Conservation (phyloP, 2,113 vertebrate species). For the Stegostoma tigrinum region DNA sequence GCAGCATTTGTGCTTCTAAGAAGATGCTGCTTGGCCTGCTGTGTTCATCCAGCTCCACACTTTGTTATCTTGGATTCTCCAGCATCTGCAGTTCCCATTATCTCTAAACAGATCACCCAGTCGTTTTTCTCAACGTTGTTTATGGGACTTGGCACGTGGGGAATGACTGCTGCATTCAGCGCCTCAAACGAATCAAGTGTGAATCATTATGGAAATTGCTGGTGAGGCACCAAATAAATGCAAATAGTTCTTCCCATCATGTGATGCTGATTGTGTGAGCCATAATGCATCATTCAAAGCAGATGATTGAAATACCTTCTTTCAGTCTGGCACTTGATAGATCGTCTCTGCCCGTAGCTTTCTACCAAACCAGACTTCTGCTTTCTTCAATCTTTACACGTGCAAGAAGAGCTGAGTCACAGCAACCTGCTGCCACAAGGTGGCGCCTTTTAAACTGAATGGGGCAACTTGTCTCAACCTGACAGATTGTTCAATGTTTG, state of each 20-base stretch:
- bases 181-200: background rate
- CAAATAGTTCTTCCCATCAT: background rate
- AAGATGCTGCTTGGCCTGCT: too few relatives aligned
- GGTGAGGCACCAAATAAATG: background rate
- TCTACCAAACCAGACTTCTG: constrained; percentile 44
- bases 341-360: constrained; percentile 46
- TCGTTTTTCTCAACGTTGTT: too few relatives aligned
- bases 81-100: too few relatives aligned
- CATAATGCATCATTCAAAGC: constrained; percentile 38
- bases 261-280: too few relatives aligned
- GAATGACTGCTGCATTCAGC: background rate
- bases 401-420: constrained; percentile 50
- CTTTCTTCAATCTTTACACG: constrained; percentile 49
- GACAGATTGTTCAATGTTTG: too few relatives aligned
- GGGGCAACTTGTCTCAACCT: background rate
- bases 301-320: constrained; percentile 43
- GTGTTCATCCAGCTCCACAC: too few relatives aligned
- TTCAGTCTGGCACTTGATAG: constrained; percentile 2
- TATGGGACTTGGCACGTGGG: background rate
- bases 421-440: background rate
- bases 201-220: background rate
- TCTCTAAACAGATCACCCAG: too few relatives aligned
- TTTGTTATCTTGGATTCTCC: too few relatives aligned
- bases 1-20: too few relatives aligned
- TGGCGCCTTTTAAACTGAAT: background rate